Conservation (phyloP, 2,113 vertebrate genomes). For the Nannospalax galili region DNA sequence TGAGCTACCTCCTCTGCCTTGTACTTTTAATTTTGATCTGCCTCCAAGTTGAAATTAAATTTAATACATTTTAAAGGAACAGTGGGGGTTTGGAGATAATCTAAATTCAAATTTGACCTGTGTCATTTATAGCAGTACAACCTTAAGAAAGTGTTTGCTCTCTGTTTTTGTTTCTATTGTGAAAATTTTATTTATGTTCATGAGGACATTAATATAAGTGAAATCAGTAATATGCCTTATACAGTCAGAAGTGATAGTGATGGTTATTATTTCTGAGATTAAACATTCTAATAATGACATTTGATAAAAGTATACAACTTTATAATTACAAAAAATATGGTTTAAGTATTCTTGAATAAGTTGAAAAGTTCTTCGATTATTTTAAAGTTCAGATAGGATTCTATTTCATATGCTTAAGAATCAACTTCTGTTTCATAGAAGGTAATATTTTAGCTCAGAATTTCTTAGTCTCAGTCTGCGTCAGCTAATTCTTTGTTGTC, state of each 20-base stretch:
- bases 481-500: background rate
- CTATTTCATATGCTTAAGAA: background rate
- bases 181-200: background rate
- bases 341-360: constrained; percentile 32
- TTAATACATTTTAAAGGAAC: constrained; percentile 11
- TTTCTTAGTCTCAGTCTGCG: background rate
- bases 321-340: constrained; percentile 1
- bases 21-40: constrained; percentile 28
- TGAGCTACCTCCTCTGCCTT: too few species aligned
- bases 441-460: background rate
- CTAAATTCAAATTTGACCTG: background rate
- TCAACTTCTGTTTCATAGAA: constrained; percentile 26
- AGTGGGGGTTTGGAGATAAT: background rate
- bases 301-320: background rate
- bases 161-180: constrained; percentile 20
- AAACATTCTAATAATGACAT: constrained; percentile 41
- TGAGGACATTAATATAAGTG: background rate
- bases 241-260: constrained; percentile 38
- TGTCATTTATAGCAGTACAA: constrained; percentile 28
- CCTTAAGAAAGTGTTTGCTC: background rate
- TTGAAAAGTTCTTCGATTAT: constrained; percentile 39
- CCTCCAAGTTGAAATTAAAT: constrained; percentile 49
- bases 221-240: constrained; percentile 15
- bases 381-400: constrained; percentile 8
- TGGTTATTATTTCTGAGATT: constrained; percentile 19